Evolutionary conservation across 2,888 invertebrate species (phyloP).

Genomic region (Unio pictorum): DNA sequence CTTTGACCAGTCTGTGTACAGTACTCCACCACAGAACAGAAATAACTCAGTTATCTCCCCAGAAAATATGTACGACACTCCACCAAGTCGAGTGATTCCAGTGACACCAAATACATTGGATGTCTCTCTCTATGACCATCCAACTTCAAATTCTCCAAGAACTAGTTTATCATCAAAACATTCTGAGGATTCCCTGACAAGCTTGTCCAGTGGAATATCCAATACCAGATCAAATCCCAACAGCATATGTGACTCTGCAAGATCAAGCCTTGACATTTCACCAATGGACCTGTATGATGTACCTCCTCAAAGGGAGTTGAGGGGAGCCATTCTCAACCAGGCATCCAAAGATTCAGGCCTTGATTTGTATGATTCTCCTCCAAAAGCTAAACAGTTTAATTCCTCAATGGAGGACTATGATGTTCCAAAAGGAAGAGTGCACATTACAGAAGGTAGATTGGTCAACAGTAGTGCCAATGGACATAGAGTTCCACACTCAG

Average conservation of each 20-base stretch:
- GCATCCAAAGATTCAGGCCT: constrained; percentile 60
- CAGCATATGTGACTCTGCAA: constrained; percentile 76
- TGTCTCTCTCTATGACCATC: constrained; percentile 42
- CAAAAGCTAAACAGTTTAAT: constrained; percentile 59
- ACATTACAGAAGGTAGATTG: constrained; percentile 9
- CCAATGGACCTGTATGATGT: constrained; percentile 64
- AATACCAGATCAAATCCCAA: constrained; percentile 73
- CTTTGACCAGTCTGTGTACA: constrained; percentile 44
- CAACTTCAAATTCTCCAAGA: constrained; percentile 56
- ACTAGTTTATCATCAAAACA: constrained; percentile 69
- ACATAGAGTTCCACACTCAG: constrained; percentile 21
- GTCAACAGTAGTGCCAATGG: constrained; percentile 11
- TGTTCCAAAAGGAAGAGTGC: constrained; percentile 43
- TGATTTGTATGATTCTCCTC: constrained; percentile 79
- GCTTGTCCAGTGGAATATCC: constrained; percentile 62
- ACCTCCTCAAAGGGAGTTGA: constrained; percentile 37
- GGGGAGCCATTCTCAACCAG: constrained; percentile 22
- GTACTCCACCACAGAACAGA: constrained; percentile 48
- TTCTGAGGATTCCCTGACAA: constrained; percentile 67
- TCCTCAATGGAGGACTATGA: constrained; percentile 59
- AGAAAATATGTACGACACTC: constrained; percentile 53
- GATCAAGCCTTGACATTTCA: constrained; percentile 72
- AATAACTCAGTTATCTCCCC: constrained; percentile 19
- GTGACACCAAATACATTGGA: constrained; percentile 10
- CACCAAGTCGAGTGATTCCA: constrained; percentile 32